Base-by-base conservation (phyloP, 2,797 vertebrate species). In the Pelochelys cantorii region DNA sequence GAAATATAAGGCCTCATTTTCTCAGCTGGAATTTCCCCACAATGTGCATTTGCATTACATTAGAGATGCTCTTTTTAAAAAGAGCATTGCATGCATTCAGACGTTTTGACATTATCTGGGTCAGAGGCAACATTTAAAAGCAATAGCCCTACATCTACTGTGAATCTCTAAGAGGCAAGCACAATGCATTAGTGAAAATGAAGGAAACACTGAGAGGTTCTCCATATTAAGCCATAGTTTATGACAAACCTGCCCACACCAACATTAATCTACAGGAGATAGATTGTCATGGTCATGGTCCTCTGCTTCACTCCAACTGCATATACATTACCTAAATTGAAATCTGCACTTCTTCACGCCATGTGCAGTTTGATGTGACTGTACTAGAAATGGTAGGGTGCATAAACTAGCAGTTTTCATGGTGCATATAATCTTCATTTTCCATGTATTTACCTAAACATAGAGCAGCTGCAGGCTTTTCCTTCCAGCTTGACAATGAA, bases 21-120 rank as follows among this genome's bases (percentile, higher is more conserved):
- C 98, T 97, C 98, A 98, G 98, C 97, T 98, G 98, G 98, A 98
- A 98, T 98, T 98, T 98, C 97, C 97, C 97, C 97, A 94, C 97
- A 96, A 84, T 96, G 97, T 97, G 96, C 97, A 98, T 98, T 98
- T 98, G 97, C 98, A 98, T 98, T 98, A 95, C 98, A 98, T 98
- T 98, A 98, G 97, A 97, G 97, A 97, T 97, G 93, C 89, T 97
- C 97, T 97, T 97, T 97, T 97, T 95, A 97, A 97, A 97, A 97
- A 95, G 92, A 97, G 90, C 96, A 96, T 97, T 92, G 87, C 88
- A 96, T 92, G 22, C 82, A 86, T 97, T 97, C 97, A 98, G 98
- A 97, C 97, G 92, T 97, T 98, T 97, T 98, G 97, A 98, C 97
- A 97, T 97, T 97, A 97, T 98, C 97, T 97, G 97, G 97, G 98